Conservation (phyloP, 1,140 invertebrate genomes). For the Brachionus rubens region DNA sequence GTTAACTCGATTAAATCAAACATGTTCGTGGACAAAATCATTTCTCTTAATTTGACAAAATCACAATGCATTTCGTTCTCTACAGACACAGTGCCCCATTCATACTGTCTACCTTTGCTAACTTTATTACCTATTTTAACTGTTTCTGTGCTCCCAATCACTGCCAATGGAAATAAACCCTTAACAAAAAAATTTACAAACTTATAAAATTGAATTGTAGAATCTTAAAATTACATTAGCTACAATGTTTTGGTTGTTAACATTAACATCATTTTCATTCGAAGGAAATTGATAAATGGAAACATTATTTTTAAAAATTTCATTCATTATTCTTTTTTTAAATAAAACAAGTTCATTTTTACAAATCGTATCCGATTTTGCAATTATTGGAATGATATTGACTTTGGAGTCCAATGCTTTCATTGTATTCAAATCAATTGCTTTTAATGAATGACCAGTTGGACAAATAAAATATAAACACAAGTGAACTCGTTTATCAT, state of each 20-base stretch:
- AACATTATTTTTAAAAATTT: conserved; percentile 62
- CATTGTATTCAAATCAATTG: conserved; percentile 97
- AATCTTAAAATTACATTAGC: conserved; percentile 23
- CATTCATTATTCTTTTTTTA: conserved; percentile 69
- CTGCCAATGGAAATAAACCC: conserved; percentile 89
- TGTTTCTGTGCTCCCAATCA: conserved; percentile 97
- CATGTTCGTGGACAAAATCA: conserved; percentile 97
- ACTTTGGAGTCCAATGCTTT: conserved; percentile 97
- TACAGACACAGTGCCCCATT: conserved; percentile 97
- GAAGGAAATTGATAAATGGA: conserved; percentile 96
- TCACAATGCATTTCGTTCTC: conserved; percentile 99
- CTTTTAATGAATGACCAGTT: conserved; percentile 77
- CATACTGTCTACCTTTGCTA: conserved; percentile 92
- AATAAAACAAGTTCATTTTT: conserved; percentile 95
- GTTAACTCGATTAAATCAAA: conserved; percentile 97
- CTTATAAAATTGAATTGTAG: no score
- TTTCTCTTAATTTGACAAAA: conserved; percentile 95
- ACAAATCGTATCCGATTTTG: conserved; percentile 97
- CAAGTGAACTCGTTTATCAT: conserved; percentile 91
- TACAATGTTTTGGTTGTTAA: conserved; percentile 16
- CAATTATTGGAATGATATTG: conserved; percentile 98
- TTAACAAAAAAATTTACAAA: conserved; percentile 66
- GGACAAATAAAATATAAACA: conserved; percentile 98
- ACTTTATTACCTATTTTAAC: conserved; percentile 88
- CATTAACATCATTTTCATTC: conserved; percentile 81